Evolutionary conservation across 2,888 invertebrate genomes (phyloP), one percentile per base, ranked within the genome.

Genomic region (Cheilosia urbana): DNA sequence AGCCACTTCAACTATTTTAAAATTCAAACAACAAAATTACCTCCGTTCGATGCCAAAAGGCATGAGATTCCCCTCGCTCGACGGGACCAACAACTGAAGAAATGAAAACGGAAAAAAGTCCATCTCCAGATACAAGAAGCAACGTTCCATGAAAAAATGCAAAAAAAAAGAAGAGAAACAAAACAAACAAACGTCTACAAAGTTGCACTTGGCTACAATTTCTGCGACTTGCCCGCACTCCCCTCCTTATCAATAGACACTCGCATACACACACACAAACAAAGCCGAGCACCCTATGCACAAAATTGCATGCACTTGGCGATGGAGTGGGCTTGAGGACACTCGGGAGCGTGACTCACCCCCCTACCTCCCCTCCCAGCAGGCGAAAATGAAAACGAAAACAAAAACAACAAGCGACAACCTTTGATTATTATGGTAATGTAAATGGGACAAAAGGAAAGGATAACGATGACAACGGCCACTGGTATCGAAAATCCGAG

Each of bases 351-450:
- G 37, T 13, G 13, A 13, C 37, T 37, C 37, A 13, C 34, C 17
- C 13, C 47, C 45, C 40, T 27, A 19, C 27, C 9, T n/a, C n/a
- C n/a, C 34, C 34, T 13, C 0, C 3, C 37, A 13, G 3, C 13
- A 13, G 37, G 37, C 37, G 37, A 37, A 37, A 34, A 34, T 1
- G 30, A 30, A 30, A 72, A 13, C 34, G 53, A 30, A 30, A 53
- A 19, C 40, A 51, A 76, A 57, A 62, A 58, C 21, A 63, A 58
- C 73, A 45, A 21, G 37, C 19, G 37, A 47, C 40, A 55, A 62
- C 19, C 47, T 76, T 66, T 80, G 75, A 75, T 79, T 75, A 84
- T 80, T 80, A 84, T 76, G 69, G 76, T 76, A 85, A 85, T 75
- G 71, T 66, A 80, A 80, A 80, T 76, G 49, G 11, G 37, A 75